Conservation (phyloP, 2,113 vertebrate genomes). For the Cichladusa arquata region DNA sequence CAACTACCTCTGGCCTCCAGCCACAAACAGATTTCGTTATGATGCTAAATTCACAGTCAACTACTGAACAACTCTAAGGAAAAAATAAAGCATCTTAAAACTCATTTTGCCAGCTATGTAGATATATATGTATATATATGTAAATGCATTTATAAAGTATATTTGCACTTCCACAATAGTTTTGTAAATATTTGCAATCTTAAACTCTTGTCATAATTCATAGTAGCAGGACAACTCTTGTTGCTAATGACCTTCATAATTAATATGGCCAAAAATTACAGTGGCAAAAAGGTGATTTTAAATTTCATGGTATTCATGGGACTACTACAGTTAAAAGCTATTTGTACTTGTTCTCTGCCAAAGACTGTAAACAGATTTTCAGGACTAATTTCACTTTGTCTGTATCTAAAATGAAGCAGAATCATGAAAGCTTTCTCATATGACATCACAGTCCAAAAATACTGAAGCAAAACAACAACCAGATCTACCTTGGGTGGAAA, state of each 20-base stretch:
- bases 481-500: not conserved
- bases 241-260: not conserved
- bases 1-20: not conserved
- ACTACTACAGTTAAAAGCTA: not conserved
- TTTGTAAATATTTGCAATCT: not conserved
- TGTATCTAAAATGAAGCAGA: not conserved
- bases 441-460: not conserved
- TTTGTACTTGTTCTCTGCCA: not conserved
- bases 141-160: not conserved
- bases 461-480: not conserved
- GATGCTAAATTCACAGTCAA: not conserved
- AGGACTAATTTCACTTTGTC: not conserved
- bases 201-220: not conserved
- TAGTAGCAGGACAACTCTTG: not conserved
- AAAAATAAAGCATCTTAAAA: not conserved
- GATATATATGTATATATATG: fast-evolving
- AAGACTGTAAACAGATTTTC: not conserved
- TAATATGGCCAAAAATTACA: not conserved
- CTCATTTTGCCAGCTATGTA: not conserved
- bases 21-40: not conserved
- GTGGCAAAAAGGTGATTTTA: not conserved
- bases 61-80: not conserved
- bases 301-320: not conserved
- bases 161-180: not conserved
- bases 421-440: not conserved